A percentile compares a stretch with the other conserved stretches of the same genome.
Evolutionary conservation across 2,113 vertebrate genomes (phyloP).

Genomic region (Gymnocephalus cernua): DNA sequence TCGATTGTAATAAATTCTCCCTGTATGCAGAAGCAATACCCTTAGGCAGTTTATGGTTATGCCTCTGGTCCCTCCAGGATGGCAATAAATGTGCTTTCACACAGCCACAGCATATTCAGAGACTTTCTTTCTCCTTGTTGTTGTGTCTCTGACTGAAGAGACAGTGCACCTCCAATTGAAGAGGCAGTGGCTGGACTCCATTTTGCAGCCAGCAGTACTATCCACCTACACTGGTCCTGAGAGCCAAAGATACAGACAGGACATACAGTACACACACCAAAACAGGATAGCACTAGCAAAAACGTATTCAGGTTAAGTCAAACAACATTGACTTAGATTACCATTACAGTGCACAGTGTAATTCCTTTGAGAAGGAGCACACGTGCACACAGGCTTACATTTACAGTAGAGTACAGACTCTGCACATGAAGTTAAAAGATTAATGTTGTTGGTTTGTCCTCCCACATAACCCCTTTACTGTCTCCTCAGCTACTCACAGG

Average conservation of each 20-base stretch:
- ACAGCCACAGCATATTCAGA: slow-evolving; percentile 19
- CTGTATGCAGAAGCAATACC: slow-evolving; percentile 23
- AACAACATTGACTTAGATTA: background rate
- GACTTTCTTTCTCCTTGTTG: slow-evolving; percentile 5
- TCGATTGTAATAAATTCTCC: slow-evolving; percentile 38
- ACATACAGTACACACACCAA: background rate
- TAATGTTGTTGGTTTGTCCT: slow-evolving; percentile 5
- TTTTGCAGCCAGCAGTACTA: slow-evolving; percentile 29
- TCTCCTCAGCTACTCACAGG: background rate
- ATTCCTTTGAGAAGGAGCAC: background rate
- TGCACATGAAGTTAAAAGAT: slow-evolving; percentile 5
- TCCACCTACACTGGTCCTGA: slow-evolving; percentile 40
- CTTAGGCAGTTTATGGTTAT: slow-evolving; percentile 41
- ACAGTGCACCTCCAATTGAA: slow-evolving; percentile 29
- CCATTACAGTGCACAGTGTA: background rate
- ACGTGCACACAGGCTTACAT: slow-evolving; percentile 4
- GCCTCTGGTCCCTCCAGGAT: slow-evolving; percentile 49
- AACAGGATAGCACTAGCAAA: background rate
- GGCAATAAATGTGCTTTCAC: slow-evolving; percentile 54
- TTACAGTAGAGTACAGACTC: background rate
- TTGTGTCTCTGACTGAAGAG: slow-evolving; percentile 22
- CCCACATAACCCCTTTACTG: background rate
- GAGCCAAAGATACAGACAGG: slow-evolving; percentile 28
- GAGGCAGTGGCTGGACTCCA: slow-evolving; percentile 28
- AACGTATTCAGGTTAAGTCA: background rate